Evolutionary conservation across 2,888 invertebrate species (phyloP).

Genomic region (Scaptomyza tumidula): DNA sequence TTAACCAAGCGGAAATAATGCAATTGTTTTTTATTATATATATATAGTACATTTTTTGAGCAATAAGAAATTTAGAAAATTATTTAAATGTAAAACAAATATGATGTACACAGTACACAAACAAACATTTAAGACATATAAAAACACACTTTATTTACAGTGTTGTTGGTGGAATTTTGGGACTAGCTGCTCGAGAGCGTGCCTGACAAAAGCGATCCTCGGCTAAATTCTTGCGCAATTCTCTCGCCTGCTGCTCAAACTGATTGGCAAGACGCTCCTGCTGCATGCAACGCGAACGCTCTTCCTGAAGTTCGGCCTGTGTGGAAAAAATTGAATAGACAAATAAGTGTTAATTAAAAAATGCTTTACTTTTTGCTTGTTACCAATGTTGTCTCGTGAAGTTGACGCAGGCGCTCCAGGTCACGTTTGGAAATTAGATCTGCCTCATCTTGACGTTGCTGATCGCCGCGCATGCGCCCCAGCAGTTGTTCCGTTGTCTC

Average conservation of each 20-base stretch:
- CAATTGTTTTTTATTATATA: neutral
- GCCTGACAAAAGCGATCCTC: conserved; percentile 83
- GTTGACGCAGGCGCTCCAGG: conserved; percentile 73
- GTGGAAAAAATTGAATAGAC: neutral
- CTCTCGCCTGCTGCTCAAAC: conserved; percentile 81
- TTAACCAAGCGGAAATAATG: neutral
- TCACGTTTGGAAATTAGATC: conserved; percentile 79
- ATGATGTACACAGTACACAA: conserved; percentile 29
- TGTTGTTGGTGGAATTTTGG: conserved; percentile 53
- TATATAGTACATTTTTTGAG: neutral
- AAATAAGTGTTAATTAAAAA: neutral
- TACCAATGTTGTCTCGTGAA: conserved; percentile 79
- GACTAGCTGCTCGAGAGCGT: conserved; percentile 71
- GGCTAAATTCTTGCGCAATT: conserved; percentile 80
- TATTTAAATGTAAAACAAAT: conserved; percentile 17
- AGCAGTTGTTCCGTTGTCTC: conserved; percentile 87
- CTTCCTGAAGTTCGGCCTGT: conserved; percentile 77
- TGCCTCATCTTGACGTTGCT: conserved; percentile 83
- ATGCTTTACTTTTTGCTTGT: neutral
- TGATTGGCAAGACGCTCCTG: conserved; percentile 79
- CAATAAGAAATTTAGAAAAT: neutral
- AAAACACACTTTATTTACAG: conserved; percentile 25
- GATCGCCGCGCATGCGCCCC: conserved; percentile 86
- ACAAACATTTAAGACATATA: neutral
- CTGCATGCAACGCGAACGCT: conserved; percentile 73